phyloP scores from a whole-genome alignment of 2,888 invertebrate species.

The Galeruca laticollis region DNA sequence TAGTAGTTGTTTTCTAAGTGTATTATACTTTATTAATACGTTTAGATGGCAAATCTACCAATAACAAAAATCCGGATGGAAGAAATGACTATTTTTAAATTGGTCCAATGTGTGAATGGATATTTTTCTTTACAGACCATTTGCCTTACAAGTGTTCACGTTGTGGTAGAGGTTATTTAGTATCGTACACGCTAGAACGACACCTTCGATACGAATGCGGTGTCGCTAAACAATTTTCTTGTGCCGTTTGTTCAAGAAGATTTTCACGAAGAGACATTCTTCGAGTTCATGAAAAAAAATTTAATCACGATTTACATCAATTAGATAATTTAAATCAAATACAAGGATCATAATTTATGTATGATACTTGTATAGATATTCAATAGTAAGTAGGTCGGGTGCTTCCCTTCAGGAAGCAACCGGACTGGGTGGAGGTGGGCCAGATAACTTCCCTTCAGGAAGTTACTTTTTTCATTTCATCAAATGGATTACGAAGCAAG shows the following conservation, averaged over 20 bases:
- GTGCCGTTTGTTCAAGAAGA: constrained; percentile 65
- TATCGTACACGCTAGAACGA: constrained; percentile 63
- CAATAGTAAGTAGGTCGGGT: constrained; percentile 58
- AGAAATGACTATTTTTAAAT: constrained; percentile 23
- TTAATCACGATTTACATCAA: constrained; percentile 48
- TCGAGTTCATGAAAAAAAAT: constrained; percentile 60
- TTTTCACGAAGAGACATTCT: constrained; percentile 60
- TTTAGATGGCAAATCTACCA: constrained; percentile 30
- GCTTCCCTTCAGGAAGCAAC: constrained; percentile 52
- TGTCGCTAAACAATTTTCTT: constrained; percentile 66
- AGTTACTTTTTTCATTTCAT: constrained; percentile 17
- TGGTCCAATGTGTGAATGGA: constrained; percentile 45
- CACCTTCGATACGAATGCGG: constrained; percentile 61
- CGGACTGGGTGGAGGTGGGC: constrained; percentile 63
- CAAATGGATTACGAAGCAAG: not conserved
- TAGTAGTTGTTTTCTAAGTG: constrained; percentile 26
- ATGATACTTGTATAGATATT: constrained; percentile 22
- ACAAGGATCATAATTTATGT: constrained; percentile 39
- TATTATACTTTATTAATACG: constrained; percentile 47
- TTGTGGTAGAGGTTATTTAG: constrained; percentile 72
- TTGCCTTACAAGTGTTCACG: constrained; percentile 67
- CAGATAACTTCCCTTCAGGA: constrained; percentile 32
- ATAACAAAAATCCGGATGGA: constrained; percentile 35
- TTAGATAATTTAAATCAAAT: constrained; percentile 30
- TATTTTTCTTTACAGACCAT: constrained; percentile 57